Conservation (phyloP, 2,113 vertebrate species). For the Cyprinus carpio region DNA sequence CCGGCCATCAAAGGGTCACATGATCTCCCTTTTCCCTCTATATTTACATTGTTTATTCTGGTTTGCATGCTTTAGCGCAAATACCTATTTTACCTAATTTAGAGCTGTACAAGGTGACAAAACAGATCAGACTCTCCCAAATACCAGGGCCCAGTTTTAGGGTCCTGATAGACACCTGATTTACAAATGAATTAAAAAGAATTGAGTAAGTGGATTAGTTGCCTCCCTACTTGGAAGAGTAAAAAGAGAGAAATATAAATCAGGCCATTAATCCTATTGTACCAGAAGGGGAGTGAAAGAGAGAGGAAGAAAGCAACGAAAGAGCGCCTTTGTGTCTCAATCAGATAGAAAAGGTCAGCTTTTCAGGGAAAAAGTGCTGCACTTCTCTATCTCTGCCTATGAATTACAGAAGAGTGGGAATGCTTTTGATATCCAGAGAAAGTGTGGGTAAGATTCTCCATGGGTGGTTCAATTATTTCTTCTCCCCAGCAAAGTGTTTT, state of each 20-base stretch:
- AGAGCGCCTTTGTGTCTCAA: conserved; percentile 41
- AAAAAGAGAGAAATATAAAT: conserved; percentile 66
- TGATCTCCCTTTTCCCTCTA: too few relatives aligned
- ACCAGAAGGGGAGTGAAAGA: conserved; percentile 60
- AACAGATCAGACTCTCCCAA: conserved; percentile 10
- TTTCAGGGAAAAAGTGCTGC: conserved; percentile 29
- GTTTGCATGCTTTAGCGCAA: neutral
- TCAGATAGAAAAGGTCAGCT: conserved; percentile 44
- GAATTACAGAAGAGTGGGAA: conserved; percentile 28
- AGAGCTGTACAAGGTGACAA: neutral
- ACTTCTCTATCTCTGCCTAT: conserved; percentile 4
- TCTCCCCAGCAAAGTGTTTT: neutral
- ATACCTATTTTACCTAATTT: too few relatives aligned
- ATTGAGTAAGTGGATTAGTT: conserved; percentile 70
- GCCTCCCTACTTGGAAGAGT: conserved; percentile 63
- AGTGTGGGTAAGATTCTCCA: too few relatives aligned
- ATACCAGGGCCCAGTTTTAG: conserved; percentile 26
- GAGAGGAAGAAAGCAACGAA: conserved; percentile 14
- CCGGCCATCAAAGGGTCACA: too few relatives aligned
- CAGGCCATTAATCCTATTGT: conserved; percentile 73
- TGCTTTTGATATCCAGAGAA: too few relatives aligned
- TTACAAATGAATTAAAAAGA: too few relatives aligned
- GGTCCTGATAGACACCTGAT: conserved; percentile 57
- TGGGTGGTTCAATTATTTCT: conserved; percentile 29
- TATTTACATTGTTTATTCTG: neutral